Percentiles rank a stretch among this genome's conserved stretches.
Evolutionary conservation across 2,888 invertebrate species (phyloP).

Genomic region (Antitype chi): DNA sequence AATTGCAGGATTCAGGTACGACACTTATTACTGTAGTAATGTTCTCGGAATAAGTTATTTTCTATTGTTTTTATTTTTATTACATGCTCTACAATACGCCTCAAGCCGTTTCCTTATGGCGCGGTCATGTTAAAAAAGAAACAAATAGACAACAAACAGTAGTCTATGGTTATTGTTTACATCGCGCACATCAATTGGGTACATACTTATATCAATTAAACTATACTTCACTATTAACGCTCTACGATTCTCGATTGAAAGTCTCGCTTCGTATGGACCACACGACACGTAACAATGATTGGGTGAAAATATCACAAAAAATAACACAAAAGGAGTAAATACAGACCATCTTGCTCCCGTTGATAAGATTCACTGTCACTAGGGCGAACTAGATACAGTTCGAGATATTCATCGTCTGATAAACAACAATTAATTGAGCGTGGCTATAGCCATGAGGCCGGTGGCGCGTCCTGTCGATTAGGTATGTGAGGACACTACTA

Average conservation of each 20-base stretch:
- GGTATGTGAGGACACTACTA: constrained; percentile 73
- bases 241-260: constrained; percentile 1
- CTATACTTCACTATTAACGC: constrained; percentile 10
- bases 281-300: background rate
- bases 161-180: constrained; percentile 38
- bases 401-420: constrained; percentile 62
- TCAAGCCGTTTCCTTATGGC: constrained; percentile 28
- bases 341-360: constrained; percentile 66
- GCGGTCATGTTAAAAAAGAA: constrained; percentile 24
- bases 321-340: constrained; percentile 26
- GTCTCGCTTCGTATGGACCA: background rate
- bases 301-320: constrained; percentile 11
- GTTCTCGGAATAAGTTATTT: constrained; percentile 22
- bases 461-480: constrained; percentile 72
- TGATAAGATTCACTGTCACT: constrained; percentile 69
- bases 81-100: constrained; percentile 2
- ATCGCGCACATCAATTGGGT: constrained; percentile 41
- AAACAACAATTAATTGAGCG: constrained; percentile 58
- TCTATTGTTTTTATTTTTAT: constrained; percentile 33
- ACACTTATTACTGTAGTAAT: constrained; percentile 15
- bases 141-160: constrained; percentile 28
- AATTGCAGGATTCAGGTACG: background rate
- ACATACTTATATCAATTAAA: constrained; percentile 34
- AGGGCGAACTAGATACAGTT: constrained; percentile 51
- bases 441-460: constrained; percentile 52